Conservation (phyloP, 2,888 invertebrate species). For the Diaperis boleti region DNA sequence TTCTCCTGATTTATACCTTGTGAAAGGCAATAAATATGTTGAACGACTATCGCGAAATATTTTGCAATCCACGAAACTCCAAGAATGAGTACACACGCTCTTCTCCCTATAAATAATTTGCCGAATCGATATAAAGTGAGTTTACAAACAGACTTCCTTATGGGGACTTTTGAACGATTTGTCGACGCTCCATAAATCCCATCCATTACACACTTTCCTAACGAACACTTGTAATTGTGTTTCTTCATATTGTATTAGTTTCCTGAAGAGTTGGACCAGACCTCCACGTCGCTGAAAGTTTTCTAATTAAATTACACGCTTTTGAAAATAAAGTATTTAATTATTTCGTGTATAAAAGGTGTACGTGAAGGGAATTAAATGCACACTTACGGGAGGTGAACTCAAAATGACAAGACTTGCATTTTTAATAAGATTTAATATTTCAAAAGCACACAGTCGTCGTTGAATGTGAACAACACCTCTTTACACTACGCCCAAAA, state of each 20-base stretch:
- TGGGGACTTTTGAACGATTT: not conserved
- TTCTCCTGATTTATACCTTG: too few species aligned
- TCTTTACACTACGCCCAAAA: too few species aligned
- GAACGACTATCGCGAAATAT: too few species aligned
- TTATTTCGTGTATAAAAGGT: not conserved
- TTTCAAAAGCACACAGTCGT: too few species aligned
- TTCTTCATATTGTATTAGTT: not conserved
- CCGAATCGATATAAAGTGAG: not conserved
- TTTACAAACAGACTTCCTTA: not conserved
- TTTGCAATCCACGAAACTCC: too few species aligned
- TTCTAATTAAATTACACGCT: not conserved
- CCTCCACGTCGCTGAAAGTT: not conserved
- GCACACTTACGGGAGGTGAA: too few species aligned
- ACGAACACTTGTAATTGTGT: not conserved
- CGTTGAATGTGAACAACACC: too few species aligned
- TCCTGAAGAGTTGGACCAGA: not conserved
- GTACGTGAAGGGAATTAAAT: too few species aligned
- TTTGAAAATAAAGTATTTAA: not conserved
- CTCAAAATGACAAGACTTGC: too few species aligned
- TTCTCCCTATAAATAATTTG: not conserved
- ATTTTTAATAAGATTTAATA: too few species aligned
- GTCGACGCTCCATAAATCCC: not conserved
- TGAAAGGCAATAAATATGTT: too few species aligned
- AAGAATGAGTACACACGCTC: not conserved
- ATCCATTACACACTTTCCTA: not conserved